phyloP scores from a whole-genome alignment of 1,140 invertebrate genomes.

The Drosophila hydei region DNA sequence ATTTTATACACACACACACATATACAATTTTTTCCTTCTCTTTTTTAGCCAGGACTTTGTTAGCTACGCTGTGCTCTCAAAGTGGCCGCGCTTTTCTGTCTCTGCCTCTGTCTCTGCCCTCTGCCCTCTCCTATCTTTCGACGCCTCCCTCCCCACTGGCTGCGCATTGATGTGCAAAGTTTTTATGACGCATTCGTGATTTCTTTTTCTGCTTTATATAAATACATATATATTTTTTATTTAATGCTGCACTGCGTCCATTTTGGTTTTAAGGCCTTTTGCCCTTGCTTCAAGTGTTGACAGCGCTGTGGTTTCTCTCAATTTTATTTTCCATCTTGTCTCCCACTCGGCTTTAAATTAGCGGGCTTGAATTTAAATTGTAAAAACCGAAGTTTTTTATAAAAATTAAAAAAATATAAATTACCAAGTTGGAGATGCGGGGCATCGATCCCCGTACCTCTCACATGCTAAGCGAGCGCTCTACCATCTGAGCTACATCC shows the following conservation, averaged over 20 bases:
- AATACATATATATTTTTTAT: slow-evolving; percentile 35
- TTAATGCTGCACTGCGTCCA: slow-evolving; percentile 73
- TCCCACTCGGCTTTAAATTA: slow-evolving; percentile 36
- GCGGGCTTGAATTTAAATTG: background rate
- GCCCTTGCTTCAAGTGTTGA: slow-evolving; percentile 67
- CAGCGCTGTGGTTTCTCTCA: slow-evolving; percentile 26
- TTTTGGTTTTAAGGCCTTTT: slow-evolving; percentile 68
- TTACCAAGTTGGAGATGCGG: slow-evolving; percentile 85
- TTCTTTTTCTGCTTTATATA: slow-evolving; percentile 43
- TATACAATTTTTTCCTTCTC: slow-evolving; percentile 7
- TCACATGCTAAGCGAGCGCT: slow-evolving; percentile 94
- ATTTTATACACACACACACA: slow-evolving; percentile 46
- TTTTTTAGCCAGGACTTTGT: slow-evolving; percentile 54
- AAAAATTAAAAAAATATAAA: slow-evolving; percentile 9
- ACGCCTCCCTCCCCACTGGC: slow-evolving; percentile 20
- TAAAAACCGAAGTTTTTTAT: slow-evolving; percentile 1
- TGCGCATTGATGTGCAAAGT: slow-evolving; percentile 72
- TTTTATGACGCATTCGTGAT: slow-evolving; percentile 80
- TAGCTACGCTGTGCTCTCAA: slow-evolving; percentile 45
- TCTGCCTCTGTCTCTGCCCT: slow-evolving; percentile 10
- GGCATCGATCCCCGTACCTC: slow-evolving; percentile 92
- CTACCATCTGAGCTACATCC: slow-evolving; percentile 89
- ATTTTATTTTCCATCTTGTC: slow-evolving; percentile 23
- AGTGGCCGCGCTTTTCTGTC: slow-evolving; percentile 63
- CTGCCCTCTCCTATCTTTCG: no score